These are phyloP conservation scores for Siniperca scherzeri DNA, from an alignment of 2,797 vertebrate species.

Conservation along the genomic window DNA sequence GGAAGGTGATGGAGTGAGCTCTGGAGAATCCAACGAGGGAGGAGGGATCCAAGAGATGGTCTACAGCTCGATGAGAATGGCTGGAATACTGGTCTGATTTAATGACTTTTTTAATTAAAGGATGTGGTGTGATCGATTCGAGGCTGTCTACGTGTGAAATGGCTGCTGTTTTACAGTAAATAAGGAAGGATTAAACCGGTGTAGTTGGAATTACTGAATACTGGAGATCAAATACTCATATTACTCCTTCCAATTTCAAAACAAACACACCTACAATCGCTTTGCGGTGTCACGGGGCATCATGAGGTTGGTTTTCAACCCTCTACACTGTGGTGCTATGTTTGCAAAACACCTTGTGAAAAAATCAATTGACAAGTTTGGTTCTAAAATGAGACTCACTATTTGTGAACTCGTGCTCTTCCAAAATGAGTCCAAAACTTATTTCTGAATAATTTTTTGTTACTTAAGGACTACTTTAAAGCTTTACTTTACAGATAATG, in stretches of 20 bases:
- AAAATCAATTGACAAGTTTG: constrained; percentile 12
- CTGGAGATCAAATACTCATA: constrained; percentile 49
- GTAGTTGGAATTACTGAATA: constrained; percentile 26
- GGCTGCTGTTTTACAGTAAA: constrained; percentile 59
- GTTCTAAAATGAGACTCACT: neutral
- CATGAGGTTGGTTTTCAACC: constrained; percentile 37
- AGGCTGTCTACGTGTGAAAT: constrained; percentile 39
- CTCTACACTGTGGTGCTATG: neutral
- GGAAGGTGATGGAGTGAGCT: constrained; percentile 55
- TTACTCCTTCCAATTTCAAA: constrained; percentile 18
- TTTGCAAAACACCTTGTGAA: constrained; percentile 20
- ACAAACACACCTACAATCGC: constrained; percentile 36
- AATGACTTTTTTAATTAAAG: constrained; percentile 68
- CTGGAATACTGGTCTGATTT: constrained; percentile 47
- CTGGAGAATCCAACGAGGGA: constrained; percentile 12
- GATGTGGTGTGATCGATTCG: constrained; percentile 54
- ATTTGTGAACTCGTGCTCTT: neutral
- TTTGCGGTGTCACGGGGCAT: neutral
- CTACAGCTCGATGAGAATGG: constrained; percentile 27
- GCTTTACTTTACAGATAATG: neutral
- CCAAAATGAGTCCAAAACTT: neutral
- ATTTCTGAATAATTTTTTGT: neutral
- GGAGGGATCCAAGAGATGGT: constrained; percentile 28
- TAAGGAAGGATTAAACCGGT: constrained; percentile 61
- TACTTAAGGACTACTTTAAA: neutral